A percentile compares a stretch with the other conserved stretches of the same genome.
phyloP scores from a whole-genome alignment of 2,888 invertebrate species.

The Agapostemon virescens region DNA sequence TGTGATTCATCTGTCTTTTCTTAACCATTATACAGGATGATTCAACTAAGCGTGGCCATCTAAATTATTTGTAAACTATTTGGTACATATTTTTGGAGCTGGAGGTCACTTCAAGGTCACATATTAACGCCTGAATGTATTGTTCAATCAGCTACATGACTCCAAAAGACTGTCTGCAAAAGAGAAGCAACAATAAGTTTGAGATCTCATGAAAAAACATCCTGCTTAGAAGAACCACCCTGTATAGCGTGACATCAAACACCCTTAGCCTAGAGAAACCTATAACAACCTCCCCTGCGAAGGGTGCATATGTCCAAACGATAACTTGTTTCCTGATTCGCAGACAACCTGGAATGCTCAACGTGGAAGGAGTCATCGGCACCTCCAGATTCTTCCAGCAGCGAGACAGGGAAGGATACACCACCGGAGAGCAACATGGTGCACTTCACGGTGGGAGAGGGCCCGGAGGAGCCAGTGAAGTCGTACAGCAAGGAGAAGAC shows the following conservation, averaged over 20 bases:
- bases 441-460: slow-evolving; percentile 76
- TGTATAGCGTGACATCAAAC: background rate
- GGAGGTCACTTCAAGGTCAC: too few relatives aligned
- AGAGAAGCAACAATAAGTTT: too few relatives aligned
- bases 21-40: background rate
- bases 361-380: slow-evolving; percentile 81
- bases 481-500: slow-evolving; percentile 53
- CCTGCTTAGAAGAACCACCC: too few relatives aligned
- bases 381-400: slow-evolving; percentile 82
- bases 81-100: too few relatives aligned
- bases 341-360: slow-evolving; percentile 74
- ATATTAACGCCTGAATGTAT: too few relatives aligned
- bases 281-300: background rate
- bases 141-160: too few relatives aligned
- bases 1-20: background rate
- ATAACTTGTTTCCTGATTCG: slow-evolving; percentile 53
- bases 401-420: slow-evolving; percentile 82
- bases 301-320: background rate
- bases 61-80: background rate
- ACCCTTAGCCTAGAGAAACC: background rate
- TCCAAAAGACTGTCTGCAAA: too few relatives aligned
- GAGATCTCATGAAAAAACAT: too few relatives aligned
- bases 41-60: background rate
- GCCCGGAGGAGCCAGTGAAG: slow-evolving; percentile 58
- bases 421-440: slow-evolving; percentile 76